Base-by-base conservation (phyloP, 2,113 vertebrate species). In the Suricata suricatta region DNA sequence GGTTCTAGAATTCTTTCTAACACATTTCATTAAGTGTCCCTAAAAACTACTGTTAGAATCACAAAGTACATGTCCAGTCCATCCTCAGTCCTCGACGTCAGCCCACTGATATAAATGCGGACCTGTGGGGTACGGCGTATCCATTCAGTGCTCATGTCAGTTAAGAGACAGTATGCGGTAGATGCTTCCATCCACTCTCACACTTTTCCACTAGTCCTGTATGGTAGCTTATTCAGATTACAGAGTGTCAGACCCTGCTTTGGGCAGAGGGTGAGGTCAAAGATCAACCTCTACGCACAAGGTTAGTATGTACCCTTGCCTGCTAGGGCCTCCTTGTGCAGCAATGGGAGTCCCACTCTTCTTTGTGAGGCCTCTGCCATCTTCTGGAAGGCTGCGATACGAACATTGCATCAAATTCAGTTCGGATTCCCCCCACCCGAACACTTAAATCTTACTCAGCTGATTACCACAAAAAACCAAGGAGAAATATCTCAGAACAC, bases 1-100 rank as follows among this genome's bases (percentile, higher is more conserved):
- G 41, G 52, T 83, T 93, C 85, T 79, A 98, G 31, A 85, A 88
- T 27, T 25, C 44, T 76, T 41, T 74, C 69, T 47, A 88, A 87
- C 38, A 66, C 27, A 64, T 52, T 74, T 79, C 81, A 83, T 64
- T 71, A 88, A 9, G 41, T 60, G 7, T n/a, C 64, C 33, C 25
- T 83, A 79, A 80, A 84, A 83, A 80, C 13, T 47, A 74, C 31
- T 19, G 3, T 50, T 52, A 71, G 87, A 95, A 82, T 81, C 15
- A 72, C 52, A 88, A 90, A 83, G 33, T 92, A 83, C 87, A 88
- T 35, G 76, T 77, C 44, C 72, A 52, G 25, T 13, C 77, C 31
- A 74, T 15, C 14, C 38, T 95, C 19, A 21, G 84, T 60, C 83
- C 44, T 60, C 41, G 66, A 60, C 44, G 60, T 91, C 52, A 79